Percentiles rank a stretch among this genome's conserved stretches.
Evolutionary conservation across 2,113 vertebrate genomes (phyloP).

Genomic region (Gila orcuttii): DNA sequence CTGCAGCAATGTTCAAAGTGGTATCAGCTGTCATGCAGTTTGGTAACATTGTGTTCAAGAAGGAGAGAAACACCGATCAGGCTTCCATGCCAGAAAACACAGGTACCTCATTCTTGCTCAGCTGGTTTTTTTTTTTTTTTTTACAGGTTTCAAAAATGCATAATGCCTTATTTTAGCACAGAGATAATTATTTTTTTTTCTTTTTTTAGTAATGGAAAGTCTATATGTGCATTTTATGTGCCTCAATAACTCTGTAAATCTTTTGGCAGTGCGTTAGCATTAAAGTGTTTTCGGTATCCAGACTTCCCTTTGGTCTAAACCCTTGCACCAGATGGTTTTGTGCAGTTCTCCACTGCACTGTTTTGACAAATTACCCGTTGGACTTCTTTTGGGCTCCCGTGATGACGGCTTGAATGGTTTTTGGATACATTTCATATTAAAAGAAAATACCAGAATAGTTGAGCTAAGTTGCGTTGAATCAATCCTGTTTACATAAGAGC

Average conservation of each 20-base stretch:
- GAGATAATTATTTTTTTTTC: neutral
- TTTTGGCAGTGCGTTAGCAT: slow-evolving; percentile 6
- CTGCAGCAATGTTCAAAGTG: slow-evolving; percentile 94
- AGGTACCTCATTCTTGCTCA: slow-evolving; percentile 70
- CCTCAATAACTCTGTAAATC: neutral
- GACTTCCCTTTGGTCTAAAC: neutral
- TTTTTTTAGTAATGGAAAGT: slow-evolving; percentile 18
- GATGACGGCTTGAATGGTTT: slow-evolving; percentile 55
- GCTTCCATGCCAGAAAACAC: slow-evolving; percentile 99
- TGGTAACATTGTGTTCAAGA: slow-evolving; percentile 96
- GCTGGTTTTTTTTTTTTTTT: neutral
- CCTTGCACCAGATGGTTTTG: slow-evolving; percentile 27
- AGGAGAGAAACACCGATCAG: slow-evolving; percentile 96
- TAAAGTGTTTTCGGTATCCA: neutral
- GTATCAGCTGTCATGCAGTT: slow-evolving; percentile 97
- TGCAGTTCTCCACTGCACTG: neutral
- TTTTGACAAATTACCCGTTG: slow-evolving; percentile 7
- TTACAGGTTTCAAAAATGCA: neutral
- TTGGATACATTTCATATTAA: slow-evolving; percentile 5
- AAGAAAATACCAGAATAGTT: slow-evolving; percentile 21
- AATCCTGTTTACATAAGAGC: slow-evolving; percentile 19
- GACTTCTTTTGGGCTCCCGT: slow-evolving; percentile 55
- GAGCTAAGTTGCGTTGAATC: slow-evolving; percentile 43
- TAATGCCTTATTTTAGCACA: neutral
- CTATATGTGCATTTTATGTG: neutral